These are phyloP conservation scores for Onychomys leucogaster DNA, from an alignment of 2,797 vertebrate species.

Conservation along the genomic window DNA sequence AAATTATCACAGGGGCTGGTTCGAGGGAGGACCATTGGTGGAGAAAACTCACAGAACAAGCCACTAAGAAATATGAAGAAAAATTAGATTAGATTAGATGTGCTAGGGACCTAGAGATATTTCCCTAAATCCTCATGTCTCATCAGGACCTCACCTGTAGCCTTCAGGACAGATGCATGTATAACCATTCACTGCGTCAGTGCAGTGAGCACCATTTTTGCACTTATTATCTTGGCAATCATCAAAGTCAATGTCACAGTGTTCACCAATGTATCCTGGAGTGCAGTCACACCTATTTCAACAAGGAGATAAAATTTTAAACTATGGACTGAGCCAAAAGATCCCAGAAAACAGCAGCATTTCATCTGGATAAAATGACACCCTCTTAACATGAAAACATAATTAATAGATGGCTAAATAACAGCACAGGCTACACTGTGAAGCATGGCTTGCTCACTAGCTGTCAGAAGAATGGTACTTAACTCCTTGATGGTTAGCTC, in stretches of 20 bases:
- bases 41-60: conserved; percentile 96
- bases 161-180: conserved; percentile 96
- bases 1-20: conserved; percentile 98
- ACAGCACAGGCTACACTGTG: neutral
- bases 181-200: conserved; percentile 96
- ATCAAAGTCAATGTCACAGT: conserved; percentile 95
- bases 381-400: neutral
- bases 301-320: conserved; percentile 50
- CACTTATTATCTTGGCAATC: conserved; percentile 98
- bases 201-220: conserved; percentile 95
- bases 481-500: neutral
- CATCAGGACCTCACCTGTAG: conserved; percentile 91
- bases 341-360: neutral
- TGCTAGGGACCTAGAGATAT: neutral
- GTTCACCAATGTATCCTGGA: conserved; percentile 95
- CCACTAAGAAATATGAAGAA: conserved; percentile 88
- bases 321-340: neutral
- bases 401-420: neutral
- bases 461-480: neutral
- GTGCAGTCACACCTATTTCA: conserved; percentile 95
- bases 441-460: neutral
- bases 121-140: neutral
- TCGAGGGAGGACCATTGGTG: conserved; percentile 97
- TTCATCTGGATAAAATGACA: neutral
- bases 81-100: neutral